Base-by-base conservation (phyloP, 2,113 vertebrate species). In the Rhinoptilus africanus region DNA sequence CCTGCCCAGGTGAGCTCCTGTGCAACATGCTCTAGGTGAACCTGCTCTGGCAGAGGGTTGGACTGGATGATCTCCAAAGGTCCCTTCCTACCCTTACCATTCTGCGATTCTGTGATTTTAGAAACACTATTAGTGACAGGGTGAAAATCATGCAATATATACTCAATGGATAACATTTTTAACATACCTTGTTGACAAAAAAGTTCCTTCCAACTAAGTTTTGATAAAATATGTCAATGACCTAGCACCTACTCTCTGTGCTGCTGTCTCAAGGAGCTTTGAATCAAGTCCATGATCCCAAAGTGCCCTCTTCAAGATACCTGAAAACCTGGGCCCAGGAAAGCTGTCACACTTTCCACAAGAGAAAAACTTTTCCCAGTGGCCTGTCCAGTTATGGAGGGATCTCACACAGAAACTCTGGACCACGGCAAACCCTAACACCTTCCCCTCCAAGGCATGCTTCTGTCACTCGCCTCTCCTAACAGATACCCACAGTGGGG, bases 381-480 rank as follows among this genome's bases (percentile, higher is more conserved):
- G 41, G 28, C 8, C 16, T 54, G 56, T 85, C 26, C 10, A 4
- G 11, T 20, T 54, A 39, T 2, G 3, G 30, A 76, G 6, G 41
- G 54, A 69, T 14, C 6, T 56, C 59, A 47, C 18, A 12, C 2
- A 59, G 54, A 37, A 87, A 45, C 37, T 37, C 78, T n/a, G 28
- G n/a, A 37, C 41, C 22, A 3, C 1, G 21, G 24, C 14, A 93
- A 79, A 82, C 10, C 24, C 56, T 50, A 80, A 35, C 22, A 59
- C 48, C 28, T 72, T 72, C 41, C 0, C 0, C 34, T 92, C 23
- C 43, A 37, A 67, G 66, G 22, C 39, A 35, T 0, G 0, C 6
- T 67, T 78, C 75, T 47, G 54, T 28, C 53, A 22, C 30, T 79
- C 5, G 2, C 37, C 32, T 54, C 51, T 79, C 37, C 32, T 12